phyloP scores from a whole-genome alignment of 2,888 invertebrate species.

The Chaetogeoica ovagalla region DNA sequence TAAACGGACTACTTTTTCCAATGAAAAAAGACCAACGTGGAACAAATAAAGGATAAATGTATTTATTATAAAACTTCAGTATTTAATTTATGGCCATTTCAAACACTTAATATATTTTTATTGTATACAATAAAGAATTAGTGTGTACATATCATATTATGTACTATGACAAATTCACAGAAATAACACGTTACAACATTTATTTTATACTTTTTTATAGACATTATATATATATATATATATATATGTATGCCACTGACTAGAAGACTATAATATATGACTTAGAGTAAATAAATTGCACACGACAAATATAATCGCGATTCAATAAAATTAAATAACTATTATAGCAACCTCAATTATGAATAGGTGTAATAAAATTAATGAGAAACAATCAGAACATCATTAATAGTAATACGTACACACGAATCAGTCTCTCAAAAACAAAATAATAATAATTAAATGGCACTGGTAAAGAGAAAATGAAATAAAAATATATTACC shows the following conservation, averaged over 20 bases:
- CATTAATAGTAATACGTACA: neutral
- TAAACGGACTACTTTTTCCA: no score
- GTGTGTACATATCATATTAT: no score
- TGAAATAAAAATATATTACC: neutral
- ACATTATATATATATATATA: no score
- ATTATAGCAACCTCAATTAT: neutral
- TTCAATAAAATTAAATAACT: conserved; percentile 1
- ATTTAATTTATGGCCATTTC: no score
- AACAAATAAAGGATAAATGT: no score
- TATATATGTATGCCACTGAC: neutral
- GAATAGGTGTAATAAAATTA: neutral
- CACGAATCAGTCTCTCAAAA: conserved; percentile 32
- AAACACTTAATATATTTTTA: no score
- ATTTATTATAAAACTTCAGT: no score
- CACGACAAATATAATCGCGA: conserved; percentile 3
- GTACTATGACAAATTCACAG: no score
- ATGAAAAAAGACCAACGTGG: no score
- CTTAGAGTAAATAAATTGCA: conserved; percentile 4
- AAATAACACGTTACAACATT: no score
- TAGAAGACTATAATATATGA: conserved; percentile 17
- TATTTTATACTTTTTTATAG: no score
- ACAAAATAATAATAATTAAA: conserved; percentile 6
- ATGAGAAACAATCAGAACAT: conserved; percentile 1
- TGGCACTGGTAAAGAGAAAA: conserved; percentile 24
- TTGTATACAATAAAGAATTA: no score